phyloP scores from a whole-genome alignment of 2,888 invertebrate genomes.

The Drosophila suboccidentalis region DNA sequence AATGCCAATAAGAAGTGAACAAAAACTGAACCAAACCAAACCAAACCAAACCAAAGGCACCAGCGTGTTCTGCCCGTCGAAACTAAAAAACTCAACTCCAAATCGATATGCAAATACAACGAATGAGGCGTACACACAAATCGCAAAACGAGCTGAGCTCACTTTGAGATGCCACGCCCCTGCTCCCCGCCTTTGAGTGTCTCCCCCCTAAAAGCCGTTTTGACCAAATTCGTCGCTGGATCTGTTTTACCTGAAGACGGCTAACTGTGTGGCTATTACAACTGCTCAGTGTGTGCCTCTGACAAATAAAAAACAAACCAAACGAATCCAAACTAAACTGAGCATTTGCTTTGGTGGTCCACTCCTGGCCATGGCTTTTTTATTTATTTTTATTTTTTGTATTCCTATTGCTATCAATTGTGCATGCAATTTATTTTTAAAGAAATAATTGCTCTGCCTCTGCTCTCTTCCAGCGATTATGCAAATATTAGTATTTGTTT shows the following conservation, averaged over 20 bases:
- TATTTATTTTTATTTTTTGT: neutral
- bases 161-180: constrained; percentile 52
- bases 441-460: constrained; percentile 77
- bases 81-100: constrained; percentile 74
- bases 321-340: constrained; percentile 5
- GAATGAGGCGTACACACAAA: constrained; percentile 77
- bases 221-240: constrained; percentile 76
- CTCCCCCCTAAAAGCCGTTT: constrained; percentile 57
- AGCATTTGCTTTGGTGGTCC: constrained; percentile 68
- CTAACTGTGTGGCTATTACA: constrained; percentile 51
- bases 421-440: constrained; percentile 82
- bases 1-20: constrained; percentile 4
- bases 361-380: constrained; percentile 52
- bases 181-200: constrained; percentile 8
- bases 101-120: constrained; percentile 80
- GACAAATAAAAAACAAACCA: constrained; percentile 1
- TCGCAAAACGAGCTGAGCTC: constrained; percentile 64
- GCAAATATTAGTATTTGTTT: constrained; percentile 74
- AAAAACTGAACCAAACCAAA: constrained; percentile 16
- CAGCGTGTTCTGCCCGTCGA: constrained; percentile 65
- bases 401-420: constrained; percentile 77
- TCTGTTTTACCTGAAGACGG: constrained; percentile 56
- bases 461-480: constrained; percentile 74
- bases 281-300: constrained; percentile 17
- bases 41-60: constrained; percentile 28